phyloP scores from a whole-genome alignment of 1,140 invertebrate species.

The Lordiphosa clarofinis region DNA sequence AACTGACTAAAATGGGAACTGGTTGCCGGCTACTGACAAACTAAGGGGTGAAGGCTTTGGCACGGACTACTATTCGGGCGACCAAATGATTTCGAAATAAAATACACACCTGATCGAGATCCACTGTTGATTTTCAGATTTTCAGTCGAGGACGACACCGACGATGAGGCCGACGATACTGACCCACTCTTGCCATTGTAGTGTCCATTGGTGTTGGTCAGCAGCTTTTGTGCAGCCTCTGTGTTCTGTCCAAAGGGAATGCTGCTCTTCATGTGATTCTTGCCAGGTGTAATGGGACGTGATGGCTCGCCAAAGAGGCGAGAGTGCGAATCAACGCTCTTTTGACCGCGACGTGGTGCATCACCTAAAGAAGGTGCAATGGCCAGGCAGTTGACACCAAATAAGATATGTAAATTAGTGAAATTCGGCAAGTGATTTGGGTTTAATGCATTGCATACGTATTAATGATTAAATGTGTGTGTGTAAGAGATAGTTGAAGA shows the following conservation, averaged over 20 bases:
- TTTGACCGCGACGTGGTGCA: constrained; percentile 70
- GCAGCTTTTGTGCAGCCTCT: constrained; percentile 56
- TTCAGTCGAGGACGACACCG: constrained; percentile 75
- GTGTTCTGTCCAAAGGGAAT: constrained; percentile 76
- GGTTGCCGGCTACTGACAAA: too few relatives aligned
- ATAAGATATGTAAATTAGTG: constrained; percentile 38
- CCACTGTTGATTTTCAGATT: constrained; percentile 75
- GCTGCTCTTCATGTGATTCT: constrained; percentile 79
- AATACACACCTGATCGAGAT: constrained; percentile 55
- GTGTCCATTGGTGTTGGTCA: constrained; percentile 62
- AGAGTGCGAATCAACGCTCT: constrained; percentile 70
- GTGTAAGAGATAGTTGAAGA: too few relatives aligned
- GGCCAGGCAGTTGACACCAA: constrained; percentile 22
- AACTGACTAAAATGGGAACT: constrained; percentile 18
- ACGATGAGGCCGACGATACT: constrained; percentile 73
- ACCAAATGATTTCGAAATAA: neutral
- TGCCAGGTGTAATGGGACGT: constrained; percentile 70
- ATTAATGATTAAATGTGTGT: too few relatives aligned
- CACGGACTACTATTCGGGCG: neutral
- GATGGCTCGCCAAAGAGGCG: constrained; percentile 76
- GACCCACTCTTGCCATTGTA: constrained; percentile 75
- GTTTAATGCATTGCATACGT: too few relatives aligned
- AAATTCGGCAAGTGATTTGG: constrained; percentile 17
- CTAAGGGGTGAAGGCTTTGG: too few relatives aligned
- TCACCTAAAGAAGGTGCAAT: constrained; percentile 47